Evolutionary conservation across 2,113 vertebrate genomes (phyloP).

Genomic region (Sinocyclocheilus grahami): DNA sequence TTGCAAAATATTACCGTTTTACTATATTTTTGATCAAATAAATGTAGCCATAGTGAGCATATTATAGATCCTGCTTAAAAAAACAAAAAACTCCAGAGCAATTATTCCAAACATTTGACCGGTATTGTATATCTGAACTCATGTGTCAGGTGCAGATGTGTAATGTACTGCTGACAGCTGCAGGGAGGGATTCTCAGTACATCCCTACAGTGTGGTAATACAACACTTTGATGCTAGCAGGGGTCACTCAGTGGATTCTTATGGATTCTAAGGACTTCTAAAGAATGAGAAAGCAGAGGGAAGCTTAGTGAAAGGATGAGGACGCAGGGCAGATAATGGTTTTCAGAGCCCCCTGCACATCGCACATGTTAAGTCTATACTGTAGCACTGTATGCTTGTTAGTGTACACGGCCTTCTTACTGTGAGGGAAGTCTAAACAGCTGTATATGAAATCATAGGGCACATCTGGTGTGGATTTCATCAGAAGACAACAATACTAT

Average conservation of each 20-base stretch:
- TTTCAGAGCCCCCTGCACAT: constrained; percentile 12
- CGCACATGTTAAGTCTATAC: constrained; percentile 14
- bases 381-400: constrained; percentile 35
- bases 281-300: constrained; percentile 22
- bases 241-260: constrained; percentile 46
- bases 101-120: not conserved
- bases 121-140: not conserved
- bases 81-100: not conserved
- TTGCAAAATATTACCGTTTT: not conserved
- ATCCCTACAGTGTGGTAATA: constrained; percentile 22
- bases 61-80: not conserved
- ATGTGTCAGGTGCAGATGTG: constrained; percentile 8
- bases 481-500: not conserved
- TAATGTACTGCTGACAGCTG: constrained; percentile 36
- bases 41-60: not conserved
- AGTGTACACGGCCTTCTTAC: constrained; percentile 11
- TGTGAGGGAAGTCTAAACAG: constrained; percentile 36
- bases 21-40: not conserved
- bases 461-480: constrained; percentile 33
- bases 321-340: not conserved
- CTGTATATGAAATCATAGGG: constrained; percentile 18
- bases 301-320: constrained; percentile 16
- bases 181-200: constrained; percentile 25
- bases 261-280: constrained; percentile 34
- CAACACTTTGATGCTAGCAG: constrained; percentile 51